Evolutionary conservation across 2,113 vertebrate species (phyloP).

Genomic region (Chloropsis cyanopogon): DNA sequence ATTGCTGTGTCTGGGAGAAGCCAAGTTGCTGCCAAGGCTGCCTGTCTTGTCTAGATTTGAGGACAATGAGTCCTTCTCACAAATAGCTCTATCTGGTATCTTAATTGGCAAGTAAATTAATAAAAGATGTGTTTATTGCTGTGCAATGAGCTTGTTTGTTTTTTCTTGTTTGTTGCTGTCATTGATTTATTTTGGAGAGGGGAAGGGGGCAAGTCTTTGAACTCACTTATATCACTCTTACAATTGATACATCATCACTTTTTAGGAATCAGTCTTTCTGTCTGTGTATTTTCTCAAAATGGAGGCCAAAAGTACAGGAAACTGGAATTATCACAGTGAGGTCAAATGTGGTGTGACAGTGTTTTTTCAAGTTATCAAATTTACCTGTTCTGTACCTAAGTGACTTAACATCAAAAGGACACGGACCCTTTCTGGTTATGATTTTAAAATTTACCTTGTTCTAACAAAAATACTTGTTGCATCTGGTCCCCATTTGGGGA

Average conservation of each 20-base stretch:
- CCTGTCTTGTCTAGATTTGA: background rate
- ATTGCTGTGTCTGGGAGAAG: background rate
- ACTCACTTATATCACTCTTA: background rate
- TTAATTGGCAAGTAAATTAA: conserved; percentile 31
- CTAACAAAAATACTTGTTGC: background rate
- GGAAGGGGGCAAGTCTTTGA: background rate
- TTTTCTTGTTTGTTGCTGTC: background rate
- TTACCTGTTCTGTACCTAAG: background rate
- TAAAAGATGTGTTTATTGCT: conserved; percentile 34
- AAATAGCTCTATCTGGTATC: conserved; percentile 8
- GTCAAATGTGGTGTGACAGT: background rate
- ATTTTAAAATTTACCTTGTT: background rate
- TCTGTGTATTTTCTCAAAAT: background rate
- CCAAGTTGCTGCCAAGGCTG: background rate
- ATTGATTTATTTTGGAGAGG: background rate
- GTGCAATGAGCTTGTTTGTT: conserved; percentile 30
- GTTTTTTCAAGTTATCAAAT: background rate
- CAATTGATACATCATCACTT: background rate
- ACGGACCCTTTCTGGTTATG: background rate
- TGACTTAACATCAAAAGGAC: background rate
- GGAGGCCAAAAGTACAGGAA: background rate
- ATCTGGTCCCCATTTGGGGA: background rate
- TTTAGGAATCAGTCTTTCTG: background rate
- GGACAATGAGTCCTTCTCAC: background rate
- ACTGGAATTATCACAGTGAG: background rate